A percentile compares a stretch with the other conserved stretches of the same genome.
These are phyloP conservation scores for Chaetophractus vellerosus DNA, from an alignment of 2,797 vertebrate genomes.

Conservation along the genomic window DNA sequence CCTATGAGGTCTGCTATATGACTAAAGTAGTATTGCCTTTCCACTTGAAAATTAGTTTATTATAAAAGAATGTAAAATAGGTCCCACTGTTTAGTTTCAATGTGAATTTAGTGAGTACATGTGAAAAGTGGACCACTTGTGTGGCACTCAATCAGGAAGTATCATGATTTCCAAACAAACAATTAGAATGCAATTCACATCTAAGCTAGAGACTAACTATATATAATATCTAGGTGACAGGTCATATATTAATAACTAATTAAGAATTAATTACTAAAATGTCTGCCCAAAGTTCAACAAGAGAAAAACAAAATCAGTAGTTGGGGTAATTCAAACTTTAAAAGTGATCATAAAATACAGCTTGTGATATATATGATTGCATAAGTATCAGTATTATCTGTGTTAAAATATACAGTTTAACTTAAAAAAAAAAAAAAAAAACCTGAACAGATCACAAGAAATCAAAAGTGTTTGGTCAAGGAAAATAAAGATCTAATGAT, in stretches of 20 bases:
- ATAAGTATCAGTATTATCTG: constrained; percentile 8
- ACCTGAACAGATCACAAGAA: constrained; percentile 25
- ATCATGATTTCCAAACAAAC: constrained; percentile 24
- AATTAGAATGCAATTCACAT: constrained; percentile 49
- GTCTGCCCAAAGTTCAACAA: constrained; percentile 26
- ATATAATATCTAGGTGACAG: constrained; percentile 50
- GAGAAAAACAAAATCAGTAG: constrained; percentile 68
- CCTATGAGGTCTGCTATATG: background rate
- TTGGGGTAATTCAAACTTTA: constrained; percentile 58
- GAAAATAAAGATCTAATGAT: constrained; percentile 45
- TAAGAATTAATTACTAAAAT: constrained; percentile 20
- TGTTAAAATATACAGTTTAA: constrained; percentile 40
- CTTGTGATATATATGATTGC: constrained; percentile 23
- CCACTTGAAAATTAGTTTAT: constrained; percentile 59
- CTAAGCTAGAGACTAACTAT: constrained; percentile 15
- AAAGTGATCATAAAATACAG: constrained; percentile 54
- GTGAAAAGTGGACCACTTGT: background rate
- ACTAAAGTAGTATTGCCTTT: background rate
- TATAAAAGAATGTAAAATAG: constrained; percentile 57
- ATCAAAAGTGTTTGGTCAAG: constrained; percentile 18
- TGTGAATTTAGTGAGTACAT: constrained; percentile 27
- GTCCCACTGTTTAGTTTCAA: background rate
- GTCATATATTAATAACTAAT: background rate
- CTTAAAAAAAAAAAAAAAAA: background rate
- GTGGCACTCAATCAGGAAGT: background rate